Conservation (phyloP, 2,797 vertebrate species). For the Sternotherus odoratus region DNA sequence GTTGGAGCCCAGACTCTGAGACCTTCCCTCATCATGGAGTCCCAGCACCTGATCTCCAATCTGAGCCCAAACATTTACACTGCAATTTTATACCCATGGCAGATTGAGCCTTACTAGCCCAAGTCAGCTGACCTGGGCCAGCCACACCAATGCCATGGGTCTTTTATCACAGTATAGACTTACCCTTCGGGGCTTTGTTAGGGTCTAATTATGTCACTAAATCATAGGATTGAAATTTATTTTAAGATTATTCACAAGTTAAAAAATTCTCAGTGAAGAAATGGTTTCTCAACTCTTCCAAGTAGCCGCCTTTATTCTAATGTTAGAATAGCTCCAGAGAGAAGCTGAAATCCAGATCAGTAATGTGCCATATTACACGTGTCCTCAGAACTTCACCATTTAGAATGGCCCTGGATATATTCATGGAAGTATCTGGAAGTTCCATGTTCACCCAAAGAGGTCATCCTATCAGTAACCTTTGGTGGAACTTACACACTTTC, state of each 20-base stretch:
- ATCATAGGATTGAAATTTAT: background rate
- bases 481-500: background rate
- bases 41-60: background rate
- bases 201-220: background rate
- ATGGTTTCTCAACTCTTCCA: background rate
- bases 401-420: slow-evolving; percentile 27
- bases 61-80: background rate
- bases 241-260: background rate
- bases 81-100: background rate
- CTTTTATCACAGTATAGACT: background rate
- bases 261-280: background rate
- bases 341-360: background rate
- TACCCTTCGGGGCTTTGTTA: background rate
- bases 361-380: background rate
- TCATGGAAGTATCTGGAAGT: background rate
- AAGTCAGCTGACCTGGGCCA: background rate
- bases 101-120: background rate
- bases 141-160: background rate
- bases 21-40: background rate
- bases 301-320: background rate
- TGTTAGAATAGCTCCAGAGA: slow-evolving; percentile 4
- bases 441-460: background rate
- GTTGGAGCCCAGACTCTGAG: background rate
- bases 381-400: background rate
- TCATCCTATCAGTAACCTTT: background rate